These are phyloP conservation scores for Phyto melanocephala DNA, from an alignment of 2,888 invertebrate genomes.

Conservation along the genomic window DNA sequence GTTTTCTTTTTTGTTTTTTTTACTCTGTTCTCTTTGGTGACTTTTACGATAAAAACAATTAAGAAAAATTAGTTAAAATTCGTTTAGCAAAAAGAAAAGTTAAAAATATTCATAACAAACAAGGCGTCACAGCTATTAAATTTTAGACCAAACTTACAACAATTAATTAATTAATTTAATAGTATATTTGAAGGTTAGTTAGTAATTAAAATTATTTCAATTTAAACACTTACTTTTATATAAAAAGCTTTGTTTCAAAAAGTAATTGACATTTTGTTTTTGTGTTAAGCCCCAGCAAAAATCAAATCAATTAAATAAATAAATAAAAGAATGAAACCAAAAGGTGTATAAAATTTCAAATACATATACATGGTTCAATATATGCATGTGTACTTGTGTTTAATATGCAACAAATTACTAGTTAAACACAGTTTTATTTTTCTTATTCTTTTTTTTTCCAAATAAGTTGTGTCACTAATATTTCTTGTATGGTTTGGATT, in stretches of 20 bases:
- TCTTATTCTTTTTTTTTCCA: too few relatives aligned
- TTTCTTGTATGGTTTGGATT: constrained; percentile 45
- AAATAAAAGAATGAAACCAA: neutral
- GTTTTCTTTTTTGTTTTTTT: constrained; percentile 3
- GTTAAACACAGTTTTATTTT: neutral
- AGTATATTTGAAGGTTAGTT: neutral
- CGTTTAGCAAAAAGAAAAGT: constrained; percentile 64
- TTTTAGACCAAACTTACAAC: constrained; percentile 15
- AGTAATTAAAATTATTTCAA: too few relatives aligned
- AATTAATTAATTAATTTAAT: neutral
- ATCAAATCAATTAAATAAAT: constrained; percentile 8
- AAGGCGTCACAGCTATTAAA: neutral
- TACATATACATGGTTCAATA: neutral
- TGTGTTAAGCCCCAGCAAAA: neutral
- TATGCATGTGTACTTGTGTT: constrained; percentile 10
- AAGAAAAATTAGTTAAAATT: constrained; percentile 57
- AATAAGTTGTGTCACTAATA: constrained; percentile 37
- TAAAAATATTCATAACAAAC: constrained; percentile 29
- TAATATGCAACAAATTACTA: constrained; percentile 31
- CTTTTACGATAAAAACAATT: constrained; percentile 25
- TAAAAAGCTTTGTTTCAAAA: neutral
- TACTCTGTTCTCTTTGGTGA: neutral
- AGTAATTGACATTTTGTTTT: constrained; percentile 1
- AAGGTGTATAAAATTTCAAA: constrained; percentile 35
- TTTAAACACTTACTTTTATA: constrained; percentile 52